Evolutionary conservation across 2,888 invertebrate genomes (phyloP).

Genomic region (Baronia brevicornis): DNA sequence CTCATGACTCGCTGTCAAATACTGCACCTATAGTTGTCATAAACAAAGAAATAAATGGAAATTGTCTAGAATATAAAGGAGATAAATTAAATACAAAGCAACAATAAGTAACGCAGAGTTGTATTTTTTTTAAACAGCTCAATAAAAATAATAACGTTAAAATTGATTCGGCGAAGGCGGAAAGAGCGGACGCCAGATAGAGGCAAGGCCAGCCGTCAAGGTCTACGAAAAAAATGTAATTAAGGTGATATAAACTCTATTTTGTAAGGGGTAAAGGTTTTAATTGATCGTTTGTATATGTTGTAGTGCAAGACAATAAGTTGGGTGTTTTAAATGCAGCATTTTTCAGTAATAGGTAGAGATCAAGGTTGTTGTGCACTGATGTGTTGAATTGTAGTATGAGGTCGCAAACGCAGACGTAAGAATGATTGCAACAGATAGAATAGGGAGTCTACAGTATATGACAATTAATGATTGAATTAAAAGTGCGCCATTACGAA

Average conservation of each 20-base stretch:
- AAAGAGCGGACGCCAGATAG: slow-evolving; percentile 70
- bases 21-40: too few relatives aligned
- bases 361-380: slow-evolving; percentile 55
- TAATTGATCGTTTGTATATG: slow-evolving; percentile 24
- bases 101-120: slow-evolving; percentile 4
- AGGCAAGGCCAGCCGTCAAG: slow-evolving; percentile 66
- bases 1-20: too few relatives aligned
- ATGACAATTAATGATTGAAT: slow-evolving; percentile 11
- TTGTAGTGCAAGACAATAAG: slow-evolving; percentile 57
- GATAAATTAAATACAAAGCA: too few relatives aligned
- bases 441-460: slow-evolving; percentile 7
- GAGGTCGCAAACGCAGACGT: slow-evolving; percentile 15
- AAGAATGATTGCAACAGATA: neutral
- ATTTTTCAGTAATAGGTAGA: slow-evolving; percentile 71
- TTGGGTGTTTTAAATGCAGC: slow-evolving; percentile 64
- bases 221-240: slow-evolving; percentile 41
- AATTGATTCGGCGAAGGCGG: slow-evolving; percentile 72
- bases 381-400: slow-evolving; percentile 21
- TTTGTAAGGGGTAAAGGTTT: slow-evolving; percentile 27
- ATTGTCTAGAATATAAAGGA: neutral
- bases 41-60: too few relatives aligned
- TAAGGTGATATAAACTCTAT: slow-evolving; percentile 28
- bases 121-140: slow-evolving; percentile 19
- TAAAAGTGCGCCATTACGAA: too few relatives aligned
- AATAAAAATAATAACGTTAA: slow-evolving; percentile 60